phyloP scores from a whole-genome alignment of 2,888 invertebrate genomes.

The Uloborus plumipes region DNA sequence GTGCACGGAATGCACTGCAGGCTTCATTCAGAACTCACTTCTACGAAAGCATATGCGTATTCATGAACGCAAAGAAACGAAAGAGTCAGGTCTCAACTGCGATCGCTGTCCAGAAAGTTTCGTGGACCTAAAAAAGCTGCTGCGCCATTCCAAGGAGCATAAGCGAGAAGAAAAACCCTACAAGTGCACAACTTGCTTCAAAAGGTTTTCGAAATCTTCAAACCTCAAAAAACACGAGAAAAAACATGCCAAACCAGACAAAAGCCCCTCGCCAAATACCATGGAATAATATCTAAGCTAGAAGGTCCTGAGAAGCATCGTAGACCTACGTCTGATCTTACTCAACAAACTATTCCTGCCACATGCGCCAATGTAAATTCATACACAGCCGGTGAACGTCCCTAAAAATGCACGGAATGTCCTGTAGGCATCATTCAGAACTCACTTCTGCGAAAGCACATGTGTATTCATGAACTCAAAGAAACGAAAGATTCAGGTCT shows the following conservation, averaged over 20 bases:
- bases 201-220: constrained; percentile 18
- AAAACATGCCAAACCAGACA: constrained; percentile 9
- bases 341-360: no score
- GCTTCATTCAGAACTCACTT: constrained; percentile 48
- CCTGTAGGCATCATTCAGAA: no score
- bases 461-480: no score
- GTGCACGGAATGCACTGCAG: constrained; percentile 32
- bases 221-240: constrained; percentile 39
- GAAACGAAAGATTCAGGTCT: no score
- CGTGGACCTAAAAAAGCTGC: constrained; percentile 9
- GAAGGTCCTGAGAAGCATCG: no score
- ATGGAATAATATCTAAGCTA: no score
- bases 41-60: constrained; percentile 50
- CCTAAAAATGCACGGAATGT: no score
- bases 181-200: constrained; percentile 27
- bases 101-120: constrained; percentile 22
- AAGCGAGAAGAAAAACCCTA: constrained; percentile 34
- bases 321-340: no score
- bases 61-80: constrained; percentile 10
- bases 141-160: constrained; percentile 28
- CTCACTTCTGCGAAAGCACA: no score
- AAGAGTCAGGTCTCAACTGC: constrained; percentile 10
- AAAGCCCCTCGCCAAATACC: no score
- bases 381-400: no score
- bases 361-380: no score